Evolutionary conservation across 2,797 vertebrate species (phyloP), one percentile per base, ranked within the genome.

Genomic region (Menidia menidia): DNA sequence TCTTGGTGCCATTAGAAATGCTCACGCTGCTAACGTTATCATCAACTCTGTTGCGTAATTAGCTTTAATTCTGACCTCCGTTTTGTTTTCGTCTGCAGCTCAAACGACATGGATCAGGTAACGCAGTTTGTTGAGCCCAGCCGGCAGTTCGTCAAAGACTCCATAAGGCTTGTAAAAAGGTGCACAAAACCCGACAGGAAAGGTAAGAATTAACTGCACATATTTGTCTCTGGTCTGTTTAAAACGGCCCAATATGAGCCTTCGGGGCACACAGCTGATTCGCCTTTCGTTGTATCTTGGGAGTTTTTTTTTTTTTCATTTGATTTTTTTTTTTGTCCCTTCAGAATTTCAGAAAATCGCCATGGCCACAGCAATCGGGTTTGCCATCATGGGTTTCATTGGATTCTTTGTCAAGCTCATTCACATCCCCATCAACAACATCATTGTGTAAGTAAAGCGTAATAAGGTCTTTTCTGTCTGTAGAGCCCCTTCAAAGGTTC

Each of bases 361-460:
- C 42, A 99, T 99, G 97, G 98, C 98, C 69, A 99, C 98, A 87
- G 98, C 97, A 10, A 99, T 99, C 81, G 98, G 98, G 62, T 99
- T 99, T 85, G 98, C 98, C 0, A 99, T 99, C 82, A 99, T 99
- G 98, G 98, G 98, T 71, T 99, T 99, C 93, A 99, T 99, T 64
- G 97, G 98, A 35, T 99, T 99, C 92, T 99, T 99, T 75, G 98
- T 99, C 75, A 99, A 99, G 84, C 89, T 99, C 84, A 99, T 99
- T 84, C 98, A 99, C 78, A 99, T 99, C 87, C 98, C 98, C 75
- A 99, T 99, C 92, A 99, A 99, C 94, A 99, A 99, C 90, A 99
- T 99, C 68, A 99, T 99, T 87, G 98, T 99, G 98, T 99, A 95
- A 98, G 97, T 75, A 53, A 41, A 39, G 4, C 2, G 3, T 13